Conservation (phyloP, 2,113 vertebrate species). For the Scophthalmus maximus region DNA sequence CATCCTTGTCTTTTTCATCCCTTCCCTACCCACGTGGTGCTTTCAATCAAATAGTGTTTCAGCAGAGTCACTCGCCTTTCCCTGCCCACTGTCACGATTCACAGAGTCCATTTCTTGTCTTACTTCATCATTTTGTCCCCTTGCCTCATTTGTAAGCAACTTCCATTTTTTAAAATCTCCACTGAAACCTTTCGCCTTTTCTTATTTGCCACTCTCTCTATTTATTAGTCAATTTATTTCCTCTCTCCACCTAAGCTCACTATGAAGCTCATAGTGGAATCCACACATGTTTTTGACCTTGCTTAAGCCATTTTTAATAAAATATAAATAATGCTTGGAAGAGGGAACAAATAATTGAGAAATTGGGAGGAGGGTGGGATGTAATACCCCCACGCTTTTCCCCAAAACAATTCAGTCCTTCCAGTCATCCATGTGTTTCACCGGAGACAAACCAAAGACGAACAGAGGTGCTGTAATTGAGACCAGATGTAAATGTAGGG, state of each 20-base stretch:
- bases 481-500: conserved; percentile 62
- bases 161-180: background rate
- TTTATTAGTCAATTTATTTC: conserved; percentile 4
- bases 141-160: background rate
- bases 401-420: conserved; percentile 30
- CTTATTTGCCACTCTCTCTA: conserved; percentile 1
- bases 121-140: background rate
- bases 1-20: conserved; percentile 12
- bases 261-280: conserved; percentile 3
- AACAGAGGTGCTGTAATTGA: conserved; percentile 52
- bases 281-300: conserved; percentile 8
- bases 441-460: conserved; percentile 28
- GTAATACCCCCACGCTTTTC: conserved; percentile 20
- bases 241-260: background rate
- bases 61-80: background rate
- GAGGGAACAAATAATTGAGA: conserved; percentile 38
- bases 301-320: conserved; percentile 51
- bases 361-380: conserved; percentile 17
- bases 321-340: conserved; percentile 51
- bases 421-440: conserved; percentile 31
- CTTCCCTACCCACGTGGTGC: background rate
- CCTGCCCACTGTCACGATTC: conserved; percentile 15
- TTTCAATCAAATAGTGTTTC: conserved; percentile 25
- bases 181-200: background rate
- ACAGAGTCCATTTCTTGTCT: background rate